Conservation (phyloP, 2,113 vertebrate genomes). For the Pionites leucogaster region DNA sequence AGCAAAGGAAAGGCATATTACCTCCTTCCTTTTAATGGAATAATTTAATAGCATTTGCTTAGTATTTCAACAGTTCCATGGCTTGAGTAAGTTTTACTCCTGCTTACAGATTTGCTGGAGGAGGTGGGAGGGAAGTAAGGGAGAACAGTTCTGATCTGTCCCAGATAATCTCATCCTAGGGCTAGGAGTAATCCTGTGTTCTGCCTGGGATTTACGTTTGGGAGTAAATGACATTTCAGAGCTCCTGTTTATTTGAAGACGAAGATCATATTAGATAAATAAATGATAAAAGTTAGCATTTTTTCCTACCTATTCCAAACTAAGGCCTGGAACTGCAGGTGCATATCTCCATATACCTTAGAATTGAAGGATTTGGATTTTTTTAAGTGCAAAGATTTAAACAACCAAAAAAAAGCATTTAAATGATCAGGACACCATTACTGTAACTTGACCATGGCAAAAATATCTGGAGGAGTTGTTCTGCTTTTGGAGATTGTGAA, state of each 20-base stretch:
- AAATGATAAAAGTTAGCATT: background rate
- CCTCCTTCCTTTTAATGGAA: background rate
- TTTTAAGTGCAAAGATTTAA: background rate
- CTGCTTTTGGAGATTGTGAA: background rate
- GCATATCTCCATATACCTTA: background rate
- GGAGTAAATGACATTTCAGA: background rate
- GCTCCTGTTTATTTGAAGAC: background rate
- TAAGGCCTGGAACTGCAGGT: background rate
- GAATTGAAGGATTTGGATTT: background rate
- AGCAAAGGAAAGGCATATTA: constrained; percentile 23
- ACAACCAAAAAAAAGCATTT: background rate
- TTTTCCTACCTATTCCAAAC: background rate
- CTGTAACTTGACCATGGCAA: background rate
- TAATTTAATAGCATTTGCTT: background rate
- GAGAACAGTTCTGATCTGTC: background rate
- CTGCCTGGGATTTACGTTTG: background rate
- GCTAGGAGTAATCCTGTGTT: background rate
- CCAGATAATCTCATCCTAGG: background rate
- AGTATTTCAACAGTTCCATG: background rate
- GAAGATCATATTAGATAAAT: background rate
- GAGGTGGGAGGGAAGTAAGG: background rate
- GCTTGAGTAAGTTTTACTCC: background rate
- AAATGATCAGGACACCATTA: background rate
- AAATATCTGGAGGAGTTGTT: background rate
- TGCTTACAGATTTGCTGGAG: background rate